phyloP scores from a whole-genome alignment of 2,888 invertebrate species.

The Cantharis flavilabris region DNA sequence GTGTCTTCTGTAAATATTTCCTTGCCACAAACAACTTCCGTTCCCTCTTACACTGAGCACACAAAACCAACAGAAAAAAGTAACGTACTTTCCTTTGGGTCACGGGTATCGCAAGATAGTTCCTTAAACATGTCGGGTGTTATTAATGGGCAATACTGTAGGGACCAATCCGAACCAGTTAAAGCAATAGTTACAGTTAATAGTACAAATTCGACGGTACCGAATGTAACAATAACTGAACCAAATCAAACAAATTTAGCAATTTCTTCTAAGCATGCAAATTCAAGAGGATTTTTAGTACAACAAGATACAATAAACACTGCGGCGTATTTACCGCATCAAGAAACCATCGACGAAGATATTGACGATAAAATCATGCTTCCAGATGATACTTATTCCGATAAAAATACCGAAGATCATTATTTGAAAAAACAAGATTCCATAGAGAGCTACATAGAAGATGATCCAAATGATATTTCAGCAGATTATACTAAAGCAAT shows the following conservation, averaged over 20 bases:
- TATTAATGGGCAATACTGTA: constrained; percentile 46
- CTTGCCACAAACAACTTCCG: constrained; percentile 25
- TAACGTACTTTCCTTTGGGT: constrained; percentile 32
- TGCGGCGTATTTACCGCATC: constrained; percentile 31
- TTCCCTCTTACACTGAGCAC: constrained; percentile 34
- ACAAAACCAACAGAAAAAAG: constrained; percentile 34
- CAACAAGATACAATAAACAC: constrained; percentile 58
- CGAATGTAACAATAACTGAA: constrained; percentile 45
- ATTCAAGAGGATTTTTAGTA: constrained; percentile 51
- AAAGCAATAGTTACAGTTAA: constrained; percentile 46
- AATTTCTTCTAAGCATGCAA: constrained; percentile 29
- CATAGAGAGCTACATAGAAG: constrained; percentile 57
- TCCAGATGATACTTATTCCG: constrained; percentile 12
- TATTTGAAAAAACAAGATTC: constrained; percentile 51
- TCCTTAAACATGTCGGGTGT: constrained; percentile 31
- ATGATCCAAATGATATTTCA: constrained; percentile 44
- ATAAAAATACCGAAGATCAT: constrained; percentile 29
- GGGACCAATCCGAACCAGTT: constrained; percentile 47
- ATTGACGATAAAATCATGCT: neutral
- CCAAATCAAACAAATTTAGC: constrained; percentile 26
- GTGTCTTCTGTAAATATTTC: constrained; percentile 55
- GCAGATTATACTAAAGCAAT: constrained; percentile 49
- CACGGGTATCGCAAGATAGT: constrained; percentile 31
- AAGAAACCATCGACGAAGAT: constrained; percentile 20
- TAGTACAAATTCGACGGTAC: constrained; percentile 32